These are phyloP conservation scores for Rattus norvegicus DNA, from an alignment of 2,113 vertebrate genomes.

Conservation along the genomic window GRCr8 NC_086019.1:104302501-104303000, in stretches of 20 bases:
- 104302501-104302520: neutral
- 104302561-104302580: neutral
- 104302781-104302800: neutral
- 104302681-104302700: slow-evolving; percentile 46
- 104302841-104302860: neutral
- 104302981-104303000: neutral
- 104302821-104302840: neutral
- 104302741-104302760: neutral
- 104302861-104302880: neutral
- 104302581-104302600: neutral
- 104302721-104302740: slow-evolving; percentile 9
- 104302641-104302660: slow-evolving; percentile 59
- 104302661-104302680: slow-evolving; percentile 27
- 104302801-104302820: neutral
- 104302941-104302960: neutral
- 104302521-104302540: neutral
- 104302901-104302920: no score
- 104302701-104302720: neutral
- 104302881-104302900: no score
- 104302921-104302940: neutral
- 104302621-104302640: neutral
- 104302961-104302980: neutral
- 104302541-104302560: neutral
- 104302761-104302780: neutral
- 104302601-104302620: neutral